Evolutionary conservation across 2,113 vertebrate genomes (phyloP).

Genomic region (Pungitius pungitius): DNA sequence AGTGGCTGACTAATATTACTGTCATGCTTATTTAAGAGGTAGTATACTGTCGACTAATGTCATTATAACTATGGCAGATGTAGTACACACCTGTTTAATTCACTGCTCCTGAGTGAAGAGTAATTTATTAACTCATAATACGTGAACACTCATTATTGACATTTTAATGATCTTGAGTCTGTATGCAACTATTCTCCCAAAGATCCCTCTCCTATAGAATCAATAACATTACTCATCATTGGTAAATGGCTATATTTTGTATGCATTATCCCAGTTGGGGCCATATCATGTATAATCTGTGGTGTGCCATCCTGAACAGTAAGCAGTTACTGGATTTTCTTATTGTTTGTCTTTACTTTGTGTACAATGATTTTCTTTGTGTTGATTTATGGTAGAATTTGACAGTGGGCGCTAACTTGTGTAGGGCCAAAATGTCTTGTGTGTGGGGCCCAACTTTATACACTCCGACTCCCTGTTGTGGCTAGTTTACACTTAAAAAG

Average conservation of each 20-base stretch:
- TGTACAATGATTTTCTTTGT: constrained; percentile 1
- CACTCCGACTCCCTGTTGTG: constrained; percentile 23
- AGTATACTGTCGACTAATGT: constrained; percentile 25
- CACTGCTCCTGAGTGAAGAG: constrained; percentile 43
- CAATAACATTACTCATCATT: constrained; percentile 38
- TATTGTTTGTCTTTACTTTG: constrained; percentile 33
- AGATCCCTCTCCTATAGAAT: constrained; percentile 48
- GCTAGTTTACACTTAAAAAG: constrained; percentile 21
- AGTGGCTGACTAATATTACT: constrained; percentile 57
- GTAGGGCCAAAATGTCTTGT: constrained; percentile 12
- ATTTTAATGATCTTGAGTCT: constrained; percentile 46
- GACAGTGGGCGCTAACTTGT: background rate
- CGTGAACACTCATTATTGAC: constrained; percentile 33
- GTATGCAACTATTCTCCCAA: constrained; percentile 59
- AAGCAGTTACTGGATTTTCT: constrained; percentile 43
- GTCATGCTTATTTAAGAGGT: constrained; percentile 43
- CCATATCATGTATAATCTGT: constrained; percentile 54
- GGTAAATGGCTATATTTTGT: constrained; percentile 53
- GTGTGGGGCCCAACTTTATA: constrained; percentile 22
- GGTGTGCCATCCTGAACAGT: constrained; percentile 53
- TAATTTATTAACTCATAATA: constrained; percentile 45
- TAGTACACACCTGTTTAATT: constrained; percentile 46
- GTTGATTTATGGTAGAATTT: constrained; percentile 14
- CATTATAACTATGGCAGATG: constrained; percentile 47
- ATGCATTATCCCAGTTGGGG: constrained; percentile 38